Evolutionary conservation across 2,797 vertebrate genomes (phyloP).

Genomic region (Pseudochirops corinnae): DNA sequence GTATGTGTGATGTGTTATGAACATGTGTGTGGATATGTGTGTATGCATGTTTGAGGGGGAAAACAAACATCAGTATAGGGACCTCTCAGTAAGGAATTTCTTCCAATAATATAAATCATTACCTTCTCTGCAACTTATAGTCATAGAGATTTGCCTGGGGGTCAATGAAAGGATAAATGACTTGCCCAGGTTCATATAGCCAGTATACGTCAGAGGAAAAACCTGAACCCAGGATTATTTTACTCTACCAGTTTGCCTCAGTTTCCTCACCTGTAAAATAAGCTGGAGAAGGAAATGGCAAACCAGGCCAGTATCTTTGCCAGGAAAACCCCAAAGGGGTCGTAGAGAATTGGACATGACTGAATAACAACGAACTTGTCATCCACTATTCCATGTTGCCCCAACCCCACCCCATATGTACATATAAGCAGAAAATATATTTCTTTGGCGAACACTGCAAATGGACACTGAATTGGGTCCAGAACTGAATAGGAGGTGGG

Average conservation of each 20-base stretch:
- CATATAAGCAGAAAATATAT: neutral
- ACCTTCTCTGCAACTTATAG: neutral
- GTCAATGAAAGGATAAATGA: neutral
- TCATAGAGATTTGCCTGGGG: neutral
- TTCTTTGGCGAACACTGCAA: neutral
- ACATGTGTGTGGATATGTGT: neutral
- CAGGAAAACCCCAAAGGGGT: neutral
- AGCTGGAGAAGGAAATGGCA: neutral
- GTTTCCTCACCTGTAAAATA: neutral
- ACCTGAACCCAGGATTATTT: neutral
- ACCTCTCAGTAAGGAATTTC: neutral
- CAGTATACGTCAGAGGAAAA: neutral
- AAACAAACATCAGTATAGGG: neutral
- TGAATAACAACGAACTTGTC: neutral
- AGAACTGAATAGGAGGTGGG: too few species aligned
- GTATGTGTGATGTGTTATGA: too few species aligned
- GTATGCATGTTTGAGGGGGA: neutral
- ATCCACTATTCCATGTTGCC: neutral
- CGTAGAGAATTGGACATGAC: neutral
- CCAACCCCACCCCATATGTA: neutral
- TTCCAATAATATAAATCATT: neutral
- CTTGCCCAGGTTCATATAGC: neutral
- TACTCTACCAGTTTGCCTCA: neutral
- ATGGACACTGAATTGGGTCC: neutral
- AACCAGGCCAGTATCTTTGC: neutral